Conservation (phyloP, 2,797 vertebrate species). For the Dendrocincla fuliginosa region DNA sequence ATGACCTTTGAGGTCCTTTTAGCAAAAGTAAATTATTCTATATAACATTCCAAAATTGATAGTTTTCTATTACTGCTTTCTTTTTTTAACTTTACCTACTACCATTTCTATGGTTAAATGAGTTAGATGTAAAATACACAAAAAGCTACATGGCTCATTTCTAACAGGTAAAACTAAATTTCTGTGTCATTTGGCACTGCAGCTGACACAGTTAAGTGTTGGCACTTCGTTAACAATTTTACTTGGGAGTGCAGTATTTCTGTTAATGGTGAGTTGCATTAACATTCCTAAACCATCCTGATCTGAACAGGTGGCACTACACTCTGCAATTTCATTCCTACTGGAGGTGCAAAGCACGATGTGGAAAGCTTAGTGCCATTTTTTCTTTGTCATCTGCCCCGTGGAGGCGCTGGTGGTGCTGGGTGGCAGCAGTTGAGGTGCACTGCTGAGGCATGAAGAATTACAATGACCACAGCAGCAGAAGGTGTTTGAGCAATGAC, state of each 20-base stretch:
- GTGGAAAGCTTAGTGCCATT: neutral
- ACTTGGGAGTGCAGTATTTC: neutral
- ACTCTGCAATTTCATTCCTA: neutral
- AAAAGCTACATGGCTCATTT: neutral
- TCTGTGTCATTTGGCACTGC: neutral
- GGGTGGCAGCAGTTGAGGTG: neutral
- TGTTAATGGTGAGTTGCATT: neutral
- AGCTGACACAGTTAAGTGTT: neutral
- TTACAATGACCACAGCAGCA: neutral
- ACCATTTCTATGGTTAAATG: neutral
- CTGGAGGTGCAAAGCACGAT: neutral
- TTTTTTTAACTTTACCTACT: neutral
- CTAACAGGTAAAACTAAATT: neutral
- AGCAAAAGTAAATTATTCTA: neutral
- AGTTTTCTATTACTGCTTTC: neutral
- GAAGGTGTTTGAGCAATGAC: neutral
- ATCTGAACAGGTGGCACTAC: neutral
- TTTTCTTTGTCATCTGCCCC: neutral
- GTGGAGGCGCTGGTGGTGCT: fast-evolving
- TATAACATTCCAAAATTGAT: neutral
- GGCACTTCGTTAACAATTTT: neutral
- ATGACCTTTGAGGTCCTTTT: neutral
- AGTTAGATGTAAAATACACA: neutral
- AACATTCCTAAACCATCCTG: neutral
- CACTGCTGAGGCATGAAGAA: neutral